These are phyloP conservation scores for Harmothoe impar DNA, from an alignment of 2,888 invertebrate species.

Conservation along the genomic window DNA sequence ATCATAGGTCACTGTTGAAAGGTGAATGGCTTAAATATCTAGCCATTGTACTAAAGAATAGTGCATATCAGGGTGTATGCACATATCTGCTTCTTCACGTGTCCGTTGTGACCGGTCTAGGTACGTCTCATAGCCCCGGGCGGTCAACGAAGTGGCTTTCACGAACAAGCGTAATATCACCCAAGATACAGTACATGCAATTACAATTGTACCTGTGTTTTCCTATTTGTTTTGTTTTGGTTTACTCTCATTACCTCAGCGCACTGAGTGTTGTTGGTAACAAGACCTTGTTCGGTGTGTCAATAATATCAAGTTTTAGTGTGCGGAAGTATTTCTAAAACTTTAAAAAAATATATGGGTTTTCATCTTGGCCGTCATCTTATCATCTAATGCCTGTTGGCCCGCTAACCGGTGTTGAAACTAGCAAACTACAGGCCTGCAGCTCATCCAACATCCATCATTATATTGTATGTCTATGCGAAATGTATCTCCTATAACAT, in stretches of 20 bases:
- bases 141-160: not conserved
- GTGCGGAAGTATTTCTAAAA: not conserved
- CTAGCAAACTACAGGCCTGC: not conserved
- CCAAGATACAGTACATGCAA: not conserved
- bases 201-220: not conserved
- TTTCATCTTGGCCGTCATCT: not conserved
- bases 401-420: not conserved
- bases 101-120: not conserved
- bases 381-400: not conserved
- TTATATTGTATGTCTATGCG: not conserved
- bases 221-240: not conserved
- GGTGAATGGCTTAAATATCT: not conserved
- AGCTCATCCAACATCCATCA: slow-evolving; percentile 4
- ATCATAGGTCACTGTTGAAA: not conserved
- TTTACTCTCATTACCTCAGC: too few relatives aligned
- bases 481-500: not conserved
- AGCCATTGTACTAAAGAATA: not conserved
- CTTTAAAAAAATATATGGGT: not conserved
- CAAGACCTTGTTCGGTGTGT: not conserved
- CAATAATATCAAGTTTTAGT: not conserved
- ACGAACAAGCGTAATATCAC: not conserved
- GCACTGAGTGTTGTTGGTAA: slow-evolving; percentile 6
- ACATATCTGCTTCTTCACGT: not conserved
- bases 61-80: not conserved
- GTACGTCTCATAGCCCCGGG: not conserved